Conservation (phyloP, 2,113 vertebrate species). For the Equus przewalskii region DNA sequence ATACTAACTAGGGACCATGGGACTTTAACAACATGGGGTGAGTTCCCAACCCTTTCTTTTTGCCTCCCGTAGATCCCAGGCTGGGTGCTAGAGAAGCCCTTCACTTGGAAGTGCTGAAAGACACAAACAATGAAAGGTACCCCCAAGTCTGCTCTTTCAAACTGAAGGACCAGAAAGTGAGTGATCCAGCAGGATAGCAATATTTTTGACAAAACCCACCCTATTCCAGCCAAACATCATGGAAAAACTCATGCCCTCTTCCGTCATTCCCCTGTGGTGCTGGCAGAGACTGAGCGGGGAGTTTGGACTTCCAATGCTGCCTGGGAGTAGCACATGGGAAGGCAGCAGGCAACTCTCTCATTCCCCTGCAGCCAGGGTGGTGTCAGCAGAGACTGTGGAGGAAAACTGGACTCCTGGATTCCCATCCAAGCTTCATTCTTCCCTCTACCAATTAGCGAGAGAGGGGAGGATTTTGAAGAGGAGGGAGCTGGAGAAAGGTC, state of each 20-base stretch:
- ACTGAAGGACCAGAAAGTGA: background rate
- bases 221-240: background rate
- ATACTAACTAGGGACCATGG: background rate
- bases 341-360: background rate
- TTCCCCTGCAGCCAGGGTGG: background rate
- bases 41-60: background rate
- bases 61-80: background rate
- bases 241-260: background rate
- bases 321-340: background rate
- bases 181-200: background rate
- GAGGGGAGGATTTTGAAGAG: background rate
- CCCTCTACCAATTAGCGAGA: background rate
- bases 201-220: background rate
- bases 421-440: background rate
- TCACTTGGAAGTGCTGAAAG: background rate
- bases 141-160: background rate
- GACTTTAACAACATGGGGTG: background rate
- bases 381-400: background rate
- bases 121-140: background rate
- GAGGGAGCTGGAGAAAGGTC: background rate
- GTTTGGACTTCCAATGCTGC: background rate
- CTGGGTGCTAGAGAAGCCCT: background rate
- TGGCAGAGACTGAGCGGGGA: background rate
- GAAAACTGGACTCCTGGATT: background rate
- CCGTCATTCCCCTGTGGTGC: background rate